Base-by-base conservation (phyloP, 2,113 vertebrate species). In the Myrmophylax atrothorax region DNA sequence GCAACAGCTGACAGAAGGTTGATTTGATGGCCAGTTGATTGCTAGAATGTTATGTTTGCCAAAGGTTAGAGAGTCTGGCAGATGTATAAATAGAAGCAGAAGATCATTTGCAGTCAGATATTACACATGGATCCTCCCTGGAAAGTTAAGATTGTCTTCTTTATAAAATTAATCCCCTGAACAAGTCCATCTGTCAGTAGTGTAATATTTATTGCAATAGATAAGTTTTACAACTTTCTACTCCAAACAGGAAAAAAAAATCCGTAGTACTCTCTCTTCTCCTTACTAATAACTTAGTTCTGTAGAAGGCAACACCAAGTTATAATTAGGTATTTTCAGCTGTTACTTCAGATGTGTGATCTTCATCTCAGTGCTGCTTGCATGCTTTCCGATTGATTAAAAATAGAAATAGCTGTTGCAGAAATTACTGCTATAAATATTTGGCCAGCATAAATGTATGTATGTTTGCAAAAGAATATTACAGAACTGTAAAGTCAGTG, bases 241-340 rank as follows among this genome's bases (percentile, higher is more conserved):
- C 17, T 7, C 5, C 26, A 26, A 68, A 82, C 42, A 2, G 16
- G 42, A 56, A 6, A 7, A 58, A 26, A 52, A 42, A 68, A 53
- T 59, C 15, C 33, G 33, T 4, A 42, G 7, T 64, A 37, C 18
- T 79, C 17, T 9, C 7, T 64, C 49, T 90, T 69, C 28, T 79
- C 24, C 58, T 55, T 83, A 53, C 6, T 76, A 79, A 62, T 93
- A 40, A 23, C 78, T 78, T 1, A 62, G 28, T 79, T 93, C 85
- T 90, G 29, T 83, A 58, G 70, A 83, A 66, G 35, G 67, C 76
- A 85, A 83, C 79, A 53, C 37, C 75, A 83, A 85, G 53, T 87
- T 97, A 90, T 83, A 95, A 69, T 95, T 94, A 94, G 79, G 66
- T 79, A 29, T 62, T 93, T 92, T 87, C 85, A 94, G 82, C 94